These are phyloP conservation scores for Brachymystax lenok DNA, from an alignment of 2,797 vertebrate genomes.

Conservation along the genomic window DNA sequence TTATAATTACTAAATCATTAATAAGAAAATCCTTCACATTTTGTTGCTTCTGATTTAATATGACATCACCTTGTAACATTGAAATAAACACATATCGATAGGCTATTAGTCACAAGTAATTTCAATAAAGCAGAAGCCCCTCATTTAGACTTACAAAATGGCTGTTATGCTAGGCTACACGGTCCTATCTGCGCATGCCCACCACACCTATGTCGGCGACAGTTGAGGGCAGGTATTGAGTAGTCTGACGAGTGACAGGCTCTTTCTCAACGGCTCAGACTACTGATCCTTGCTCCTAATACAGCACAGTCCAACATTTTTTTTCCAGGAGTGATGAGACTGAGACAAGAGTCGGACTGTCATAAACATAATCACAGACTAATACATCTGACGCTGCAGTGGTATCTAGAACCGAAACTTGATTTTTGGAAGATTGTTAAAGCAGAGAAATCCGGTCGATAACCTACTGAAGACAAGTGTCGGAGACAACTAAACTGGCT, in stretches of 20 bases:
- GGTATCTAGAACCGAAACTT: not conserved
- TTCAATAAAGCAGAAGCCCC: not conserved
- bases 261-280: conserved; percentile 42
- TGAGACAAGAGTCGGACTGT: conserved; percentile 35
- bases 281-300: conserved; percentile 49
- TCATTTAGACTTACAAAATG: conserved; percentile 62
- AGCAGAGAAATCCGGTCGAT: not conserved
- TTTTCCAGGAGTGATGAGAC: conserved; percentile 44
- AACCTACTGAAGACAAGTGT: not conserved
- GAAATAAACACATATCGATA: not conserved
- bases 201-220: conserved; percentile 69
- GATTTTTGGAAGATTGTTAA: conserved; percentile 1
- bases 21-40: not conserved
- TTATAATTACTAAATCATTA: not conserved
- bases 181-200: conserved; percentile 73
- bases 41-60: not conserved
- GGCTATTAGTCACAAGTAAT: not conserved
- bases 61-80: not conserved
- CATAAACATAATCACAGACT: conserved; percentile 13
- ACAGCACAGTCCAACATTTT: conserved; percentile 45
- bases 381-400: conserved; percentile 1
- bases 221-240: conserved; percentile 68
- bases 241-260: conserved; percentile 54
- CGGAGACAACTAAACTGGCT: not conserved
- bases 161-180: conserved; percentile 41